Base-by-base conservation (phyloP, 2,113 vertebrate species). In the Mola mola region DNA sequence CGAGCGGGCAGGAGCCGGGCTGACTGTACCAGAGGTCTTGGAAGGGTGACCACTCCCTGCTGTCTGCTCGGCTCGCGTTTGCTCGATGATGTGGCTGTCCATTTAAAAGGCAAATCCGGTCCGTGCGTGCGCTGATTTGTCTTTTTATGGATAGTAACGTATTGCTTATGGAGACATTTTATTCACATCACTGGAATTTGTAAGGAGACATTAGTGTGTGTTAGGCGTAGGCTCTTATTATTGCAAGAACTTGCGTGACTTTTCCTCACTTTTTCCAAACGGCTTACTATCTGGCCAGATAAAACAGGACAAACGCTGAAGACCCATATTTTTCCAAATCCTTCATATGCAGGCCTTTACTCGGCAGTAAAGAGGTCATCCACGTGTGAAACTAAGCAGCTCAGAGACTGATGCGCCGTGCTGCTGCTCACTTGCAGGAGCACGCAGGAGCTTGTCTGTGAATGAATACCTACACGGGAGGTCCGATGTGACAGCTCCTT, bases 1-100 rank as follows among this genome's bases (percentile, higher is more conserved):
- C 50, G 15, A 51, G 79, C 13, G 7, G 81, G 44, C 69, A 57
- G 68, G 63, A 78, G 75, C 68, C 4, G 20, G 49, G 47, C 53
- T 76, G 78, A 79, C 59, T 86, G 59, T 64, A 75, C 66, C 53
- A 49, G 69, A 71, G 81, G 66, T 82, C 77, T 40, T 19, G 22
- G 24, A 67, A 43, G 21, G 71, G 57, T 72, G 71, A 83, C 59
- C 68, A 38, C 42, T 77, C 70, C 73, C 58, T 49, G 82, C 70
- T 66, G 78, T 79, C 64, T 56, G 34, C 51, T 77, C 74, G 5
- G 24, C 47, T 76, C 41, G 2, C 25, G 40, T 61, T 67, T 52
- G 34, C 73, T 57, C 47, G 29, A 76, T 66, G 66, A 72, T 49
- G 44, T 33, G 34, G 21, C 68, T 59, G 66, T 62, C 57, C 56